A percentile compares a stretch with the other conserved stretches of the same genome.
Evolutionary conservation across 2,113 vertebrate species (phyloP).

Genomic region (Nycticorax nycticorax): DNA sequence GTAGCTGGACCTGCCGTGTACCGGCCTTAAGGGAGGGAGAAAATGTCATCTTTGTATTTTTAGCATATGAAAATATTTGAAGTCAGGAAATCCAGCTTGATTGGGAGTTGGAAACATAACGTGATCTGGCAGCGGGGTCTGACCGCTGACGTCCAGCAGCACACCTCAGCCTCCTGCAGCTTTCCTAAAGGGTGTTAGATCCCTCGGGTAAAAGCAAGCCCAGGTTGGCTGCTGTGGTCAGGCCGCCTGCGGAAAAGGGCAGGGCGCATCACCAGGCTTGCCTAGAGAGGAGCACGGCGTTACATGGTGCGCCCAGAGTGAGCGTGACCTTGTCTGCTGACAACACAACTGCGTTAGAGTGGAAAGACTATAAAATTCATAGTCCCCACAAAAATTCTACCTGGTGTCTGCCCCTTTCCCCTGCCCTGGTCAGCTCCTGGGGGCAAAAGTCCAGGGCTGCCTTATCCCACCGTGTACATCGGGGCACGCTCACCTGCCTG

Average conservation of each 20-base stretch:
- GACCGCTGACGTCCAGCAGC: neutral
- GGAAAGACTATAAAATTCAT: neutral
- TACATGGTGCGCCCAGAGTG: neutral
- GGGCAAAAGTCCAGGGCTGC: neutral
- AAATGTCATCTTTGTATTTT: neutral
- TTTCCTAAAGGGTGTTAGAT: neutral
- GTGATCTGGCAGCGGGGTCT: neutral
- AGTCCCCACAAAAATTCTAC: neutral
- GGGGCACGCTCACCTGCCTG: neutral
- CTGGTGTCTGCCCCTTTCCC: neutral
- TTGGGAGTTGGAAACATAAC: neutral
- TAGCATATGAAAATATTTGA: neutral
- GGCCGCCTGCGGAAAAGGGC: neutral
- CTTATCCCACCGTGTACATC: neutral
- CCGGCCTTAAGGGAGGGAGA: neutral
- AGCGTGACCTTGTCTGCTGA: neutral
- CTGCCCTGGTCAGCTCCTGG: neutral
- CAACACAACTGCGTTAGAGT: neutral
- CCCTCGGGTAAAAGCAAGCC: neutral
- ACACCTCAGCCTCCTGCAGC: neutral
- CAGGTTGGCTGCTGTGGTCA: neutral
- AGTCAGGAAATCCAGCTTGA: neutral
- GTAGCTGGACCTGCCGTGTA: neutral
- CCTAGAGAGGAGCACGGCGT: neutral
- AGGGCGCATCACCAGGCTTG: neutral